Base-by-base conservation (phyloP, 30 jellyfish, hydroid and myxozoan genomes). In the Aurelia coerulea region DNA sequence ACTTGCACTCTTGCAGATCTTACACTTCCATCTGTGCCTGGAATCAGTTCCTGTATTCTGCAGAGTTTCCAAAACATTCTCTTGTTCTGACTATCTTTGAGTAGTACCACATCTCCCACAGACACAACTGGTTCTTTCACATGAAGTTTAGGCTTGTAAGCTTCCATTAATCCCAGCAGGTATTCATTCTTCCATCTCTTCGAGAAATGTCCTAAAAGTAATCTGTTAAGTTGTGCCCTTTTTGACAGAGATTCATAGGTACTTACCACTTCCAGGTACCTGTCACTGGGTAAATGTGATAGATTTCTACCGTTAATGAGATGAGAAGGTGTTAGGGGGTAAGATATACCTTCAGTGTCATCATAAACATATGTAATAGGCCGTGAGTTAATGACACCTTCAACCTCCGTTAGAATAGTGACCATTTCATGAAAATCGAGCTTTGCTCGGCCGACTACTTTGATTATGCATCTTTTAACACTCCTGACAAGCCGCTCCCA, bases 51-150 rank as follows among this genome's bases (percentile, higher is more conserved):
- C 17, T 52, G 80, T 70, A 83, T 71, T 59, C 72, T 71, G 65
- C 85, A 74, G 67, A 83, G 72, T 73, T 83, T 83, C 92, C 92
- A 83, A 62, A 83, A 83, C 80, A 41, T 41, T 73, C 88, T 74
- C 76, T 75, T 85, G 62, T 31, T 69, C 56, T 86, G 95, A 65
- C 75, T 86, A 62, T 76, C 86, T 63, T 86, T 86, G 74, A 86
- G 77, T 5, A 86, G 80, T n/a, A 85, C 88, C 82, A 85, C 66
- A 46, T 86, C 95, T 56, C 95, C 95, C 23, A 68, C 78, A n/a
- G 95, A 65, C 66, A 86, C 86, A 9, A 67, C 79, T 51, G 90
- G 95, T 50, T 76, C 85, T 16, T 76, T 77, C 70, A 59, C 80
- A 18, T 66, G 72, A 3, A 4, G 16, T 19, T 86, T 86, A n/a